Evolutionary conservation across 2,797 vertebrate genomes (phyloP), one percentile per base, ranked within the genome.

Genomic region (Leptatherina wallacei): DNA sequence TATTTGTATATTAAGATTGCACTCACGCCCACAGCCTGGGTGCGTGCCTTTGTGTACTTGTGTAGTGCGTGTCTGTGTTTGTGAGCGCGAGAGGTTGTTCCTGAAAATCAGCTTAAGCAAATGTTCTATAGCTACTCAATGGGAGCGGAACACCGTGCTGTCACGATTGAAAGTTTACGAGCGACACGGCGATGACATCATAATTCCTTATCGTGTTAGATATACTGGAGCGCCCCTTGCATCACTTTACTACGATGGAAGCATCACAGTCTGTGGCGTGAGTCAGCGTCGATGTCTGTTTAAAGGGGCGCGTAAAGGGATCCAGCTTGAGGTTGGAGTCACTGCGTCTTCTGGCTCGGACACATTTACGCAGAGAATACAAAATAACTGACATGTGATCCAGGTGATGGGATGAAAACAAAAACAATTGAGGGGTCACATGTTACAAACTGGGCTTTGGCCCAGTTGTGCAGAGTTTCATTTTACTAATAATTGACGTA

Each of bases 281-380:
- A 89, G 86, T 90, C 83, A 90, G 91, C 84, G 83, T 61, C 73
- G 36, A 3, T 20, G 66, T 69, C 32, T 30, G 32, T 29, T 32
- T 56, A 60, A 69, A 80, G 85, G 81, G 70, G 42, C 42, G 42
- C 42, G 18, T n/a, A 20, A n/a, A 57, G 56, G 67, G 78, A 62
- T 70, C 70, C 71, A 2, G 71, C 42, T 20, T 44, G 42, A 44
- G 18, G 42, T 44, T 18, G 6, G 38, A 52, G 10, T 61, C 72
- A 40, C 71, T 79, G 77, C 71, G 71, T 76, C 67, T 69, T 27
- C 42, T 20, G 59, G 62, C 30, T 38, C 64, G 56, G 54, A 60
- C 65, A 72, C 63, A 40, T 66, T 65, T 27, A 6, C 29, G 0
- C 18, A 55, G 30, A 12, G 61, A 22, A 24, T 24, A 8, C 3